Base-by-base conservation (phyloP, 2,888 invertebrate genomes). In the Osmoderma eremita region DNA sequence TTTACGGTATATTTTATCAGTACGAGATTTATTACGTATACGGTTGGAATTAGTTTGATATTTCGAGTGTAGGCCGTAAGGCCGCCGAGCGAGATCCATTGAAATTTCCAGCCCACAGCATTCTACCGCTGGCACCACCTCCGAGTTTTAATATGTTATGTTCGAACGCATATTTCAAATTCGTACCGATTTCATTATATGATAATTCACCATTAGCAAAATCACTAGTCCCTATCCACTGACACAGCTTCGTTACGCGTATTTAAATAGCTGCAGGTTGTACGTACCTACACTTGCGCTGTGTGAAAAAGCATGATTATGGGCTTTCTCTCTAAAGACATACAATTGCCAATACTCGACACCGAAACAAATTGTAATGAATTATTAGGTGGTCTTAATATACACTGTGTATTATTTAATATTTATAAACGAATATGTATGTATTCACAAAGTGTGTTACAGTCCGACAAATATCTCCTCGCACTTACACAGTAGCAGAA, bases 21-120 rank as follows among this genome's bases (percentile, higher is more conserved):
- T 74, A 66, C 68, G 63, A 75, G 75, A 77, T 77, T 77, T 77
- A 77, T 77, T 75, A 72, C 72, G 72, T 30, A 48, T 30, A 45
- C 41, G 70, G 73, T 70, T 73, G 70, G 73, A 74, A 75, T 75
- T 74, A 72, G 72, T 69, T 73, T 75, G 73, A 74, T 70, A 71
- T 72, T 65, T 63, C 13, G 41, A 61, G 73, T 71, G 76, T 76
- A 74, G 76, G 76, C 67, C 67, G 74, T 67, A 75, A 76, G 75
- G 76, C 73, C 74, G 73, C 70, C 70, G 30, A 30, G 72, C 71
- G 73, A 75, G 76, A 75, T 71, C 72, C 73, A 50, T 68, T 72
- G 69, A 71, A 70, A 69, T 56, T 67, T 63, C 63, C 70, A 63
- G 66, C 72, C 72, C 70, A 72, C 72, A 58, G 61, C 67, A 67